phyloP scores from a whole-genome alignment of 2,113 vertebrate species.

The Gasterosteus aculeatus region DNA sequence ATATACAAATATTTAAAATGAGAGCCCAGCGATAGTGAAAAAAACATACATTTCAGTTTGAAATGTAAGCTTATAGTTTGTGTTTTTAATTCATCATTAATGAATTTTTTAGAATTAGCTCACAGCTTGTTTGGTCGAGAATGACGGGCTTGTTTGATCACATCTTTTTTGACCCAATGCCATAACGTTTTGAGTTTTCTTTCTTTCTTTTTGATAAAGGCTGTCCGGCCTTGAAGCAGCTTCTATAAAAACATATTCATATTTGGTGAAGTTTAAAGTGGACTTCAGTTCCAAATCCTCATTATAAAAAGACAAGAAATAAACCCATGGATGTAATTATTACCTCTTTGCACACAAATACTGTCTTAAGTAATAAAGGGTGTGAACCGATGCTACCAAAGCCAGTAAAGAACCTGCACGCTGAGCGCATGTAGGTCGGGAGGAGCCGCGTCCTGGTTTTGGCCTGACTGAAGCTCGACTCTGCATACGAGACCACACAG shows the following conservation, averaged over 20 bases:
- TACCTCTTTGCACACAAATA: not conserved
- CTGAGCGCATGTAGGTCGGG: slow-evolving; percentile 5
- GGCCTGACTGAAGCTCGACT: slow-evolving; percentile 16
- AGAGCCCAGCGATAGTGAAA: not conserved
- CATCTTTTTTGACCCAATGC: not conserved
- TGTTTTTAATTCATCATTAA: not conserved
- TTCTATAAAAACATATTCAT: slow-evolving; percentile 6
- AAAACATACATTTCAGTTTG: not conserved
- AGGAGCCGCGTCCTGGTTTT: slow-evolving; percentile 18
- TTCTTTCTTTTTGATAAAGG: not conserved
- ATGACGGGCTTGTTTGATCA: not conserved
- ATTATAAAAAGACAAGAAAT: not conserved
- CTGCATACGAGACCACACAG: slow-evolving; percentile 50
- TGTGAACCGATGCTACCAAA: not conserved
- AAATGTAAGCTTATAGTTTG: not conserved
- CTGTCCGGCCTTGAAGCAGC: not conserved
- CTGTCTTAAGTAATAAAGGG: not conserved
- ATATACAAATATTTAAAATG: not conserved
- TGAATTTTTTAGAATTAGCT: not conserved
- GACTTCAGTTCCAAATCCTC: slow-evolving; percentile 11
- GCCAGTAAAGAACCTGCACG: slow-evolving; percentile 25
- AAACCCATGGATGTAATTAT: not conserved
- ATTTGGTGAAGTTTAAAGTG: slow-evolving; percentile 6
- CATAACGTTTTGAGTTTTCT: not conserved
- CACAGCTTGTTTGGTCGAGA: not conserved